Percentiles rank a stretch among this genome's conserved stretches.
Conservation (phyloP, 2,113 vertebrate species). For the Ardeotis arabs region DNA sequence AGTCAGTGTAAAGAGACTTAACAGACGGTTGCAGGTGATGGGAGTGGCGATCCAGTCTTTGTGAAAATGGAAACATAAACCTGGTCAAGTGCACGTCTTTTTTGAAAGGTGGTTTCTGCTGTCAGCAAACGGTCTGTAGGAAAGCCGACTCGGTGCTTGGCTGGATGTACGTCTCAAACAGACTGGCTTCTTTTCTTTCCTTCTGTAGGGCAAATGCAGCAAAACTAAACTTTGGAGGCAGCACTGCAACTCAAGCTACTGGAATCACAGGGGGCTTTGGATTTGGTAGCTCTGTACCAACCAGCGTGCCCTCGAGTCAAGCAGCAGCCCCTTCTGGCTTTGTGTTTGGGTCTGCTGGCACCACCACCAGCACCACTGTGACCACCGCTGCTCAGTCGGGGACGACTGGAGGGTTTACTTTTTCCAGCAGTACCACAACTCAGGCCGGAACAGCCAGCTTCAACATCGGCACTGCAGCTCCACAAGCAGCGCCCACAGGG, state of each 20-base stretch:
- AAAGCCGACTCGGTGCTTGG: fast-evolving
- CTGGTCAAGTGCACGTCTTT: fast-evolving
- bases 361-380: neutral
- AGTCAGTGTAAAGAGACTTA: neutral
- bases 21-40: fast-evolving
- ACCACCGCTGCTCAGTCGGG: neutral
- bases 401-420: slow-evolving; percentile 57
- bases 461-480: neutral
- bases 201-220: slow-evolving; percentile 55
- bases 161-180: fast-evolving
- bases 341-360: slow-evolving; percentile 67
- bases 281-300: slow-evolving; percentile 15
- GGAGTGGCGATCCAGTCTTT: neutral
- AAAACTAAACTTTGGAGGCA: slow-evolving; percentile 72
- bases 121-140: neutral
- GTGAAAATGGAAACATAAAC: no score
- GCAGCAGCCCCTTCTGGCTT: slow-evolving; percentile 69
- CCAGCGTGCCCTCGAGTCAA: slow-evolving; percentile 58
- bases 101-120: neutral
- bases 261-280: slow-evolving; percentile 21
- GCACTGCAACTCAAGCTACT: neutral
- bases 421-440: neutral
- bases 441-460: slow-evolving; percentile 37
- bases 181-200: neutral
- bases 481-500: neutral